Evolutionary conservation across 2,113 vertebrate species (phyloP), one percentile per base, ranked within the genome.

Genomic region (Brachirus orientalis): DNA sequence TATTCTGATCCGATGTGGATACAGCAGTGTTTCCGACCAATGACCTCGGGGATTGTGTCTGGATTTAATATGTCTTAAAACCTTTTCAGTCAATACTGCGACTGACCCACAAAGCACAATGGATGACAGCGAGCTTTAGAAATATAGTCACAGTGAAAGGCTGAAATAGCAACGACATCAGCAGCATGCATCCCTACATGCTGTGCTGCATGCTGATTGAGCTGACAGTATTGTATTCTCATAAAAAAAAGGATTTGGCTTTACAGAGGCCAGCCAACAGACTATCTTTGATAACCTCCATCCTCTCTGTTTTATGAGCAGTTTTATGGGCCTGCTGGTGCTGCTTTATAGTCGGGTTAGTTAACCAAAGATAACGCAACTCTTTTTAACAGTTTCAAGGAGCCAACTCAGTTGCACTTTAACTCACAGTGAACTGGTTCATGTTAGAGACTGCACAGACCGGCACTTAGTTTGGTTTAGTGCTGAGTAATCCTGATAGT

Each of bases 161-260:
- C 72, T 85, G 75, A 87, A 89, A 89, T 82, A 88, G 86, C 82
- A 75, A 64, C 3, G 20, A 82, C 83, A 89, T 84, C 83, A 80
- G 80, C 80, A 65, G 61, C 72, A 65, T 73, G 69, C 63, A 45
- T 71, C 62, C 58, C 55, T 71, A 76, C 71, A 66, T 76, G 80
- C 73, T 72, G 67, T 43, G 62, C 77, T 75, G 86, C 83, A 89
- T 91, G 77, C 88, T 88, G 86, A 92, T 90, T 77, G 78, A 81
- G 66, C 76, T 71, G 72, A 66, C 65, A 63, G 52, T 66, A 80
- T 82, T 83, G 77, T 89, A 78, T 82, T 83, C 74, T 88, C 79
- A 87, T 80, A 88, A 86, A 87, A 78, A 77, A 81, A 72, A 57
- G 85, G 28, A 28, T 28, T 82, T 85, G 55, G 57, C 64, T 82